Evolutionary conservation across 2,797 vertebrate species (phyloP).

Genomic region (Myiotriccus ornatus): DNA sequence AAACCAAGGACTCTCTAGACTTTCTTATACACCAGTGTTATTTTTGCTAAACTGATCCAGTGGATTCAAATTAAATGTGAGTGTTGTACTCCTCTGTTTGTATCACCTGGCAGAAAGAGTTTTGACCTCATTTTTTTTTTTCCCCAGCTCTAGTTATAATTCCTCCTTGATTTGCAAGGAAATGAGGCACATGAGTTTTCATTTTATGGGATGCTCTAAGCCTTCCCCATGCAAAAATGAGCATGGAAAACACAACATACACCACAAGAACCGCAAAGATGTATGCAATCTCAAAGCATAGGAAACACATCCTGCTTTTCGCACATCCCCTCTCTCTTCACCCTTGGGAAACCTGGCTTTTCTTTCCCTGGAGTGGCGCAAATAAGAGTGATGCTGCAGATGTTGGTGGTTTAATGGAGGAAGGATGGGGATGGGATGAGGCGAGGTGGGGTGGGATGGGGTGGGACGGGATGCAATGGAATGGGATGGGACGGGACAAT

Average conservation of each 20-base stretch:
- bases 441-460: not conserved
- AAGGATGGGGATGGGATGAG: not conserved
- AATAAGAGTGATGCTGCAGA: not conserved
- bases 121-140: not conserved
- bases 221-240: not conserved
- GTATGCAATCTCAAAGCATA: accelerated
- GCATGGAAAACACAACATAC: not conserved
- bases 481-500: not conserved
- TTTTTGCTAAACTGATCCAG: not conserved
- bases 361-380: not conserved
- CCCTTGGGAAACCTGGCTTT: not conserved
- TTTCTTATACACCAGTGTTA: not conserved
- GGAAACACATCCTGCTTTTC: not conserved
- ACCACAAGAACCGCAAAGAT: not conserved
- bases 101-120: not conserved
- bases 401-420: accelerated
- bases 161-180: not conserved
- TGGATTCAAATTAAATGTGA: not conserved
- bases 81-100: not conserved
- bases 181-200: not conserved
- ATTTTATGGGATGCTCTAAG: not conserved
- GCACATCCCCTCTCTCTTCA: not conserved
- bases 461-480: not conserved
- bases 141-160: not conserved
- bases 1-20: not conserved